phyloP scores from a whole-genome alignment of 1,140 invertebrate genomes.

The Probaryconus sp. region DNA sequence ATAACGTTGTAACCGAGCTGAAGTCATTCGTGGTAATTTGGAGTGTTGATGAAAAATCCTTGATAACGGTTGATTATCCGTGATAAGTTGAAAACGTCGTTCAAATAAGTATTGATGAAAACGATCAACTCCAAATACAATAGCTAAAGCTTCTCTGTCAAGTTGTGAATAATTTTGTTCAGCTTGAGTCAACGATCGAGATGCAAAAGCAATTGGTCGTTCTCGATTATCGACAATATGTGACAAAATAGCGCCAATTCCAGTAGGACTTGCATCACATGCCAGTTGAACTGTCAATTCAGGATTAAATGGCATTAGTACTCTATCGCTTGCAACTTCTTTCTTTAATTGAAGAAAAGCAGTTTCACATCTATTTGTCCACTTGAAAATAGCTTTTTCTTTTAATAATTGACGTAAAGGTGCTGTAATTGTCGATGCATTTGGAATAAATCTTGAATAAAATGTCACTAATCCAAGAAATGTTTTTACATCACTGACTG shows the following conservation, averaged over 20 bases:
- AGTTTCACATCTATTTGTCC: slow-evolving; percentile 63
- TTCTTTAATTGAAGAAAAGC: slow-evolving; percentile 74
- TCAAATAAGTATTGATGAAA: slow-evolving; percentile 75
- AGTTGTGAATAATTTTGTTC: slow-evolving; percentile 77
- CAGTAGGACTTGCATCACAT: slow-evolving; percentile 65
- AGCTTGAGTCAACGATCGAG: slow-evolving; percentile 68
- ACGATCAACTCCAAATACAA: slow-evolving; percentile 73
- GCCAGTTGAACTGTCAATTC: slow-evolving; percentile 19
- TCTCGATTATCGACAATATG: slow-evolving; percentile 60
- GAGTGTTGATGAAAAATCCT: slow-evolving; percentile 64
- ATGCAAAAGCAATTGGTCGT: slow-evolving; percentile 74
- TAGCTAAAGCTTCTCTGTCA: slow-evolving; percentile 77
- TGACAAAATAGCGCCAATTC: slow-evolving; percentile 65
- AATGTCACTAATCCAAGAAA: slow-evolving; percentile 70
- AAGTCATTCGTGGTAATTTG: slow-evolving; percentile 60
- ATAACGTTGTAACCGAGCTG: slow-evolving; percentile 59
- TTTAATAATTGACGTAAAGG: slow-evolving; percentile 42
- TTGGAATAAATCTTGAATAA: slow-evolving; percentile 65
- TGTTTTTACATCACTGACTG: slow-evolving; percentile 52
- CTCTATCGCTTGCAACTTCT: slow-evolving; percentile 53
- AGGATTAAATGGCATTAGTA: slow-evolving; percentile 42
- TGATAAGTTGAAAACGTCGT: slow-evolving; percentile 62
- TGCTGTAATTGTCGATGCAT: slow-evolving; percentile 51
- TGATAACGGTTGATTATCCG: slow-evolving; percentile 68
- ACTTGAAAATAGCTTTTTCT: slow-evolving; percentile 35